These are phyloP conservation scores for Oreortyx pictus DNA, from an alignment of 2,797 vertebrate genomes.

Conservation along the genomic window DNA sequence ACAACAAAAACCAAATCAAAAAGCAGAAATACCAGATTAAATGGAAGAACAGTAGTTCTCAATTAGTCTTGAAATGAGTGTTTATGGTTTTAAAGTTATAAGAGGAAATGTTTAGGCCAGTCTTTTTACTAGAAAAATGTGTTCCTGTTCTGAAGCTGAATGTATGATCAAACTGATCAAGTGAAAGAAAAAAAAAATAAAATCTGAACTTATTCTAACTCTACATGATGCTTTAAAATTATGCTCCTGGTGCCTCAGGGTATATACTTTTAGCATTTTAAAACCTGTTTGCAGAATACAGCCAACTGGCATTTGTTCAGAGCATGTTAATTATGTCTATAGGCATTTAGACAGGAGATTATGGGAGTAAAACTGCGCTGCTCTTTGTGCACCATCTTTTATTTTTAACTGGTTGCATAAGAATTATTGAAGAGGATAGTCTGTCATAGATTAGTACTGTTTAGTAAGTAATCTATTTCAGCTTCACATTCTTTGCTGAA, in stretches of 20 bases:
- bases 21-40: not conserved
- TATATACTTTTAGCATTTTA: constrained; percentile 16
- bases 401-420: constrained; percentile 28
- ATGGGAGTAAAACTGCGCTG: not conserved
- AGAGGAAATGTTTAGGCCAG: not conserved
- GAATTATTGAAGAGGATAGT: constrained; percentile 41
- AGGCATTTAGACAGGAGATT: not conserved
- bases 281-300: constrained; percentile 37
- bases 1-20: not conserved
- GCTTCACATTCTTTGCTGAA: constrained; percentile 31
- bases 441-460: constrained; percentile 44
- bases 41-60: not conserved
- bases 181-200: not conserved
- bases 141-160: not conserved
- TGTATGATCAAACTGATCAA: not conserved
- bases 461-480: constrained; percentile 42
- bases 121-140: not conserved
- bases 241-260: not conserved
- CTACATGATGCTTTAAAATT: not conserved
- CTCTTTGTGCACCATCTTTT: constrained; percentile 9
- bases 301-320: not conserved
- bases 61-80: not conserved
- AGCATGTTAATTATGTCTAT: constrained; percentile 22
- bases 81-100: not conserved
- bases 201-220: not conserved